phyloP scores from a whole-genome alignment of 1,140 invertebrate genomes.

The Grapholita molesta region DNA sequence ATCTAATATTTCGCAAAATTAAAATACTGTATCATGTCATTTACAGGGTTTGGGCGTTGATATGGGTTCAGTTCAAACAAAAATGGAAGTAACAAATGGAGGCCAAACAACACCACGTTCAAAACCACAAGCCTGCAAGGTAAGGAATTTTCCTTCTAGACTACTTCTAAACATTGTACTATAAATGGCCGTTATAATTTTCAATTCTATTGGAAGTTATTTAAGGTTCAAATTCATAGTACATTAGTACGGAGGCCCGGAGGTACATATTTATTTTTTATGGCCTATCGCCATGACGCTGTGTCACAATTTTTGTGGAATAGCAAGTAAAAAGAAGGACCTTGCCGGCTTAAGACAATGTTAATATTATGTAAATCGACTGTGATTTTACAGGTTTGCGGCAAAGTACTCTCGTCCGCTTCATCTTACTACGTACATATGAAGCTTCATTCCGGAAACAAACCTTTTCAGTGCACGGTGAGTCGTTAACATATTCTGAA shows the following conservation, averaged over 20 bases:
- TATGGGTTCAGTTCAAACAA: constrained; percentile 74
- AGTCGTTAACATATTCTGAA: no score
- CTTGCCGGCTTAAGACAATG: no score
- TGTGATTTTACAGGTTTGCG: constrained; percentile 79
- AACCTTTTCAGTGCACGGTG: constrained; percentile 88
- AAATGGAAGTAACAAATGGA: constrained; percentile 72
- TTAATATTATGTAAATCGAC: neutral
- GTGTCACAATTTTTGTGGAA: no score
- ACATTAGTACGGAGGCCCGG: no score
- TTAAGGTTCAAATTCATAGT: no score
- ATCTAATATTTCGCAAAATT: neutral
- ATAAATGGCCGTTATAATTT: no score
- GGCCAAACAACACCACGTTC: constrained; percentile 71
- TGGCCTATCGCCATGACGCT: no score
- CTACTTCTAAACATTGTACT: neutral
- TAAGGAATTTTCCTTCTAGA: no score
- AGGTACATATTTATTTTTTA: no score
- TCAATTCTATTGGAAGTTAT: no score
- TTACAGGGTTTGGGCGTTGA: constrained; percentile 69
- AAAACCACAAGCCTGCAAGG: constrained; percentile 85
- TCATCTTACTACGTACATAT: constrained; percentile 89
- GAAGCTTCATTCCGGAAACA: constrained; percentile 88
- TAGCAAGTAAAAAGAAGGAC: no score
- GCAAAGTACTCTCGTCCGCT: constrained; percentile 85
- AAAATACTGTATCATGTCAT: constrained; percentile 12